Evolutionary conservation across 2,888 invertebrate species (phyloP).

Genomic region (Nephrotoma flavescens): DNA sequence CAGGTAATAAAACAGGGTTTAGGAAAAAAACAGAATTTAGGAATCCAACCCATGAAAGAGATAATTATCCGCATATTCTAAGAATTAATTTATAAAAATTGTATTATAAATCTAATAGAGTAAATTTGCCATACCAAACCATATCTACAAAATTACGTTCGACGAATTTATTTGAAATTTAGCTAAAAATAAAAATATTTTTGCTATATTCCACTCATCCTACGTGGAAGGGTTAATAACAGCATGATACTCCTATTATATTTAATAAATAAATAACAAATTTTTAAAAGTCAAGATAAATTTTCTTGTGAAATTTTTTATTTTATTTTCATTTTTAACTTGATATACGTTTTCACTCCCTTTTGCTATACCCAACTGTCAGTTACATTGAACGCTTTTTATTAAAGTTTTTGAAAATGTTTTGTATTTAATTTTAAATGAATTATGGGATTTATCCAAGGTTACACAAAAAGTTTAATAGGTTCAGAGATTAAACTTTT

Average conservation of each 20-base stretch:
- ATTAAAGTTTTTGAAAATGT: background rate
- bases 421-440: background rate
- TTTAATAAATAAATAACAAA: background rate
- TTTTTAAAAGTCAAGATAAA: background rate
- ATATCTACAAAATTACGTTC: background rate
- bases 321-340: background rate
- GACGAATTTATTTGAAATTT: background rate
- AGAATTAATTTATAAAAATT: no score
- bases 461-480: background rate
- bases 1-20: no score
- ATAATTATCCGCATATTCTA: no score
- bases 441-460: background rate
- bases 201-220: background rate
- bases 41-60: no score
- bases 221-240: background rate
- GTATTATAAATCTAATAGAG: no score
- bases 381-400: background rate
- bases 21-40: no score
- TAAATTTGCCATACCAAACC: no score
- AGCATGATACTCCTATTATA: background rate
- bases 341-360: background rate
- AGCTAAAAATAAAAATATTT: background rate
- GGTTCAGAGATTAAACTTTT: background rate
- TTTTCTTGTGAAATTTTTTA: background rate
- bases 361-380: background rate